Evolutionary conservation across 2,888 invertebrate genomes (phyloP), one percentile per base, ranked within the genome.

Genomic region (Sinelater perroti): DNA sequence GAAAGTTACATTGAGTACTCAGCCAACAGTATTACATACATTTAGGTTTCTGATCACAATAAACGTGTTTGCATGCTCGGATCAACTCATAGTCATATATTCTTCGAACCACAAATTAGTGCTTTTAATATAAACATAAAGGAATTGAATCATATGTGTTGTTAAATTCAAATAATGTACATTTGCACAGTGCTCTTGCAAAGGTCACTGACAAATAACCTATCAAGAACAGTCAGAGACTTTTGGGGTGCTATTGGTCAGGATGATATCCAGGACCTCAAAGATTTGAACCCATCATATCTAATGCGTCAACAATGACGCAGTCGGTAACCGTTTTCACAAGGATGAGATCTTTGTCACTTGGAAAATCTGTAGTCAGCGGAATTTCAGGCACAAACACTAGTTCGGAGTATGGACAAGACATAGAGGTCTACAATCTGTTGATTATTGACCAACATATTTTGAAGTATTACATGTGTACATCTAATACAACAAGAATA

Each of bases 1-100:
- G 79, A 94, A 95, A 75, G 96, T 98, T 11, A 97, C 96, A 0
- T 81, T 99, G 2, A 98, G 99, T 45, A 99, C 98, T 0, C 97
- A 98, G 75, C 98, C 98, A 8, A 97, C 97, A 0, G 93, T 93
- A 8, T 81, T 99, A 51, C 85, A 91, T 60, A 93, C 93, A 4
- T 98, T 99, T 76, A 86, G 90, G 64, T 92, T 94, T 0, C 82
- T 93, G 46, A 90, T 93, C 8, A 96, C 96, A 0, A 94, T 93
- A 10, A 98, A 97, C 77, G 97, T 99, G 24, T 99, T 99, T 81
- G 99, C 97, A 14, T 99, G 99, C 78, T 97, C 97, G 0, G 98
- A 99, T 79, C 86, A 97, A 44, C 98, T 98, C 0, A 97, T 98
- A 0, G 98, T 99, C 7, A 97, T 99, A 67, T 99, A 98, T 81